Evolutionary conservation across 2,113 vertebrate genomes (phyloP).

Genomic region (Polypterus bichir): DNA sequence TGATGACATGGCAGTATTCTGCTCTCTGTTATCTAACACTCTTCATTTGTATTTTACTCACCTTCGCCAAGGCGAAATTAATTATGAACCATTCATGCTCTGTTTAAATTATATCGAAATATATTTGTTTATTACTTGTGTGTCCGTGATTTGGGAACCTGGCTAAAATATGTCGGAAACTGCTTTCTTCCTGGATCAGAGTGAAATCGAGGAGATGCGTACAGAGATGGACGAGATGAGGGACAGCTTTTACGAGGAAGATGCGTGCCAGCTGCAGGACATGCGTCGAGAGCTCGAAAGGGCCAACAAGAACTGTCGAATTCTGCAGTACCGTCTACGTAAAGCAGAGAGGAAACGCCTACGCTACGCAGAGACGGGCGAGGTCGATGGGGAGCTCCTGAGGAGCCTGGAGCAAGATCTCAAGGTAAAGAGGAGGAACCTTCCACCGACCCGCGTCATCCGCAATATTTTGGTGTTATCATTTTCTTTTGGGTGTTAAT

Average conservation of each 20-base stretch:
- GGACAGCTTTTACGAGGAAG: slow-evolving; percentile 95
- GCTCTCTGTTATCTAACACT: not conserved
- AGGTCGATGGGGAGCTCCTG: slow-evolving; percentile 83
- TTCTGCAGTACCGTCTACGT: slow-evolving; percentile 91
- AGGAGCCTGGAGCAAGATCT: slow-evolving; percentile 95
- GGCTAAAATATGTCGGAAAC: slow-evolving; percentile 1
- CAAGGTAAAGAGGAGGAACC: slow-evolving; percentile 53
- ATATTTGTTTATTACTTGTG: too few species aligned
- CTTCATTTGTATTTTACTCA: not conserved
- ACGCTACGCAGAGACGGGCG: slow-evolving; percentile 75
- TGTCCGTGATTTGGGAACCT: too few species aligned
- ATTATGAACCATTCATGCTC: too few species aligned
- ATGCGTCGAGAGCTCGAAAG: slow-evolving; percentile 94
- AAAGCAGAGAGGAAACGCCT: slow-evolving; percentile 90
- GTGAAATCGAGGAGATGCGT: slow-evolving; percentile 89
- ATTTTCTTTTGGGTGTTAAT: not conserved
- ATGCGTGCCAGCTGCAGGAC: slow-evolving; percentile 92
- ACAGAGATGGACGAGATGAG: slow-evolving; percentile 98
- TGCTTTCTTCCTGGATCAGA: slow-evolving; percentile 40
- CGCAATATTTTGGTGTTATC: not conserved
- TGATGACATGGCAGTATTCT: too few species aligned
- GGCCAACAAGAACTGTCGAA: slow-evolving; percentile 96
- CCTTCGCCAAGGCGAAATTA: too few species aligned
- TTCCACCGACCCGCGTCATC: not conserved
- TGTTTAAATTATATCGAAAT: too few species aligned